Conservation (phyloP, 2,888 invertebrate genomes). For the Drosophila anomalipes region DNA sequence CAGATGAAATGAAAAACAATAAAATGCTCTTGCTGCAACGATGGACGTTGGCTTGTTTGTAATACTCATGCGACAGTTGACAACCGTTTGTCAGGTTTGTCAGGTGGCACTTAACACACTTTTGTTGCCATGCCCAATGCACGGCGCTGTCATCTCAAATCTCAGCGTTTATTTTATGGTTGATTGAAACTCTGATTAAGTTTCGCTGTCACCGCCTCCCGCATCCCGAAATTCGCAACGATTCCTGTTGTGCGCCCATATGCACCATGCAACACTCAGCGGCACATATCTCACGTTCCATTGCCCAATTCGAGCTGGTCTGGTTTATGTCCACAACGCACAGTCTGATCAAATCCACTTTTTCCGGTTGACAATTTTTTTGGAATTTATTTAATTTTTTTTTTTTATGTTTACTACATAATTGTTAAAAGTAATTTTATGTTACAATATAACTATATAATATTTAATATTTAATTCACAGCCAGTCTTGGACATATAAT, state of each 20-base stretch:
- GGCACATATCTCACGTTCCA: slow-evolving; percentile 45
- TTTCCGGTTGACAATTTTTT: not conserved
- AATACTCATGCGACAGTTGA: slow-evolving; percentile 32
- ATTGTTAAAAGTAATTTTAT: not conserved
- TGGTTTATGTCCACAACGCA: slow-evolving; percentile 29
- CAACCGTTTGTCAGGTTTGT: slow-evolving; percentile 38
- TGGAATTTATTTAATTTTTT: no score
- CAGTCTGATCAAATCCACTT: slow-evolving; percentile 5
- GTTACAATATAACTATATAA: not conserved
- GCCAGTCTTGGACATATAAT: not conserved
- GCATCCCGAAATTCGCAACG: slow-evolving; percentile 6
- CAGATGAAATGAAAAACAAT: slow-evolving; percentile 28
- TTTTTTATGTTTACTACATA: not conserved
- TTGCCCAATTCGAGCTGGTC: slow-evolving; percentile 53
- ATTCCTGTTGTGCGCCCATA: slow-evolving; percentile 12
- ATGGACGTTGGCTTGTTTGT: not conserved
- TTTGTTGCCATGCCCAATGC: slow-evolving; percentile 36
- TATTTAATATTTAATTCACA: not conserved
- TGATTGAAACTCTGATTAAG: slow-evolving; percentile 80
- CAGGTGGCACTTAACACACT: slow-evolving; percentile 62
- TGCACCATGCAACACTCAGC: slow-evolving; percentile 33
- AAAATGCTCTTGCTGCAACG: slow-evolving; percentile 18
- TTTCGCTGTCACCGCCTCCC: slow-evolving; percentile 40
- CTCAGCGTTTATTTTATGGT: slow-evolving; percentile 74
- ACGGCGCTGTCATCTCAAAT: slow-evolving; percentile 62